A percentile compares a stretch with the other conserved stretches of the same genome.
Evolutionary conservation across 2,113 vertebrate species (phyloP).

Genomic region (Reinhardtius hippoglossoides): DNA sequence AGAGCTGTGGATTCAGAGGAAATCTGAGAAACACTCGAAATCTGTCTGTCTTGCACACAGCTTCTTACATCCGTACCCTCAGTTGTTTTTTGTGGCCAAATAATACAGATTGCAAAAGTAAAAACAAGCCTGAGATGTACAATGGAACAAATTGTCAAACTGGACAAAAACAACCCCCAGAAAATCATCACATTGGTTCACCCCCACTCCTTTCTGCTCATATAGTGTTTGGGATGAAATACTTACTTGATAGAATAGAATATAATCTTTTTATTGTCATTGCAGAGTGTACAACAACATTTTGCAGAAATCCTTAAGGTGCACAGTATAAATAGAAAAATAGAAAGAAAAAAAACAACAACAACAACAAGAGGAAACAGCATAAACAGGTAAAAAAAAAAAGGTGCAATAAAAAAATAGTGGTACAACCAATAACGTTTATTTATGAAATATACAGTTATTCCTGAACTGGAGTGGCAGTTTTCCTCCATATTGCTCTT

Average conservation of each 20-base stretch:
- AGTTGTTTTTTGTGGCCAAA: slow-evolving; percentile 2
- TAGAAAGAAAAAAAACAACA: too few relatives aligned
- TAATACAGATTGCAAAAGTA: neutral
- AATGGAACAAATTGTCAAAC: neutral
- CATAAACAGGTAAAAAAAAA: too few relatives aligned
- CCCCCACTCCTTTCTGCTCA: neutral
- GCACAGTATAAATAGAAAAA: too few relatives aligned
- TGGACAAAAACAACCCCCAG: neutral
- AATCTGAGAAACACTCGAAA: slow-evolving; percentile 1
- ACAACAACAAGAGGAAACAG: too few relatives aligned
- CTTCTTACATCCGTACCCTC: neutral
- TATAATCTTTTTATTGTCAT: too few relatives aligned
- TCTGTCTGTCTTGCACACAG: neutral
- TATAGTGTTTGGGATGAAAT: neutral
- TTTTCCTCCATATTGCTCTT: neutral
- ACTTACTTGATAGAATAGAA: neutral
- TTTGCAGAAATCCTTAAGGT: too few relatives aligned
- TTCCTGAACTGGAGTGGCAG: neutral
- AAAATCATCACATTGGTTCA: too few relatives aligned
- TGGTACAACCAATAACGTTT: neutral
- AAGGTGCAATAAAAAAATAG: too few relatives aligned
- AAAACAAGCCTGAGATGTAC: neutral
- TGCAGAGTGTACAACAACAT: too few relatives aligned
- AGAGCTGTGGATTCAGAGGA: neutral
- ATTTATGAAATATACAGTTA: too few relatives aligned